These are phyloP conservation scores for Notothenia coriiceps DNA, from an alignment of 2,113 vertebrate species.

Conservation along the genomic window DNA sequence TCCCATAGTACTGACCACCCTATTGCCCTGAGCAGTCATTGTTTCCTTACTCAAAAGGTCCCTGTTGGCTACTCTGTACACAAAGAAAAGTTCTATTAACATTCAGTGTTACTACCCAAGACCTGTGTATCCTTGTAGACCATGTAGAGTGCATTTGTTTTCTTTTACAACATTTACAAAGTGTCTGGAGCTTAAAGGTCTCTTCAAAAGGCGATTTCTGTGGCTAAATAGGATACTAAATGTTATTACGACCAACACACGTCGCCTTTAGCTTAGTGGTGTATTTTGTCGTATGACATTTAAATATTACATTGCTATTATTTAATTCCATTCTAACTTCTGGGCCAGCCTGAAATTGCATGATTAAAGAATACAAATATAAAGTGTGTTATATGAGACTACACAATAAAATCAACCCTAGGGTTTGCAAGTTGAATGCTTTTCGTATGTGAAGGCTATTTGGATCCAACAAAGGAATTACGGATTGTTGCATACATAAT, in stretches of 20 bases:
- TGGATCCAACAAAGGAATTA: not conserved
- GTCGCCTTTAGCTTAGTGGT: no score
- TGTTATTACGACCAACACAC: no score
- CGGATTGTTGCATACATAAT: not conserved
- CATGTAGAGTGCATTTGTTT: not conserved
- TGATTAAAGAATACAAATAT: not conserved
- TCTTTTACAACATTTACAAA: not conserved
- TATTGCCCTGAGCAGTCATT: not conserved
- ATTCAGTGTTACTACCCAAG: not conserved
- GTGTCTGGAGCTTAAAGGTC: no score
- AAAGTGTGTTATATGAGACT: no score
- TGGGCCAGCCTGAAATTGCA: no score
- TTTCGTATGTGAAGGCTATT: not conserved
- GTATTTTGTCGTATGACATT: no score
- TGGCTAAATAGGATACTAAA: no score
- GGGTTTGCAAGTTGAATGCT: no score
- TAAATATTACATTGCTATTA: no score
- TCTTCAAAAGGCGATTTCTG: no score
- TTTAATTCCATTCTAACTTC: no score
- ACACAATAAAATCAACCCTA: not conserved
- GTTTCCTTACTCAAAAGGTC: no score
- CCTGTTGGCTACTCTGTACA: not conserved
- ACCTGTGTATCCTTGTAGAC: not conserved
- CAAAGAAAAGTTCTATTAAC: not conserved
- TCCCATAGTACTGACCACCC: not conserved